Conservation (phyloP, 2,888 invertebrate genomes). For the Ichneumoninae sp. region DNA sequence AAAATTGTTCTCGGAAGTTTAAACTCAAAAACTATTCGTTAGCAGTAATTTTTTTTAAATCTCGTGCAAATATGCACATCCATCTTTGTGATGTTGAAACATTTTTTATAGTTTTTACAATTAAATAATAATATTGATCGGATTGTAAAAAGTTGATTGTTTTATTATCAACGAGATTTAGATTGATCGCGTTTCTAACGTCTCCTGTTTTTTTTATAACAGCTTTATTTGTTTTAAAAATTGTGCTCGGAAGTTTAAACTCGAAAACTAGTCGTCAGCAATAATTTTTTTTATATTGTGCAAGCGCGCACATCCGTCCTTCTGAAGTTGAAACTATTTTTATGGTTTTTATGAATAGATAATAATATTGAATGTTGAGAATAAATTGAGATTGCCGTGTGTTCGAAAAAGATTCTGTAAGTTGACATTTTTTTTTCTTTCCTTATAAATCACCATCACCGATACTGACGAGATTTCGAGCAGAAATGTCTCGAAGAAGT, state of each 20-base stretch:
- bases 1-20: too few relatives aligned
- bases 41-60: not conserved
- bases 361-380: not conserved
- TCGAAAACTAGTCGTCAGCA: not conserved
- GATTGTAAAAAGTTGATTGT: too few relatives aligned
- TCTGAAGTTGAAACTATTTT: too few relatives aligned
- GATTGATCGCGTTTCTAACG: not conserved
- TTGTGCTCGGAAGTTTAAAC: too few relatives aligned
- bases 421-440: not conserved
- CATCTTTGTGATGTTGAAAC: not conserved
- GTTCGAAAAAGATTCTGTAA: too few relatives aligned
- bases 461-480: not conserved
- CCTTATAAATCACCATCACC: not conserved
- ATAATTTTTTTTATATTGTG: not conserved
- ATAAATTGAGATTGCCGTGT: too few relatives aligned
- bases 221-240: too few relatives aligned
- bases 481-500: slow-evolving; percentile 7
- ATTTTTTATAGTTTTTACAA: not conserved
- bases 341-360: not conserved
- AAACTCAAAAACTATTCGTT: not conserved
- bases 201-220: too few relatives aligned
- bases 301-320: too few relatives aligned
- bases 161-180: too few relatives aligned
- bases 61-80: not conserved
- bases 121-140: not conserved